Evolutionary conservation across 2,797 vertebrate species (phyloP).

Genomic region (Neosilurus hyrtlii): DNA sequence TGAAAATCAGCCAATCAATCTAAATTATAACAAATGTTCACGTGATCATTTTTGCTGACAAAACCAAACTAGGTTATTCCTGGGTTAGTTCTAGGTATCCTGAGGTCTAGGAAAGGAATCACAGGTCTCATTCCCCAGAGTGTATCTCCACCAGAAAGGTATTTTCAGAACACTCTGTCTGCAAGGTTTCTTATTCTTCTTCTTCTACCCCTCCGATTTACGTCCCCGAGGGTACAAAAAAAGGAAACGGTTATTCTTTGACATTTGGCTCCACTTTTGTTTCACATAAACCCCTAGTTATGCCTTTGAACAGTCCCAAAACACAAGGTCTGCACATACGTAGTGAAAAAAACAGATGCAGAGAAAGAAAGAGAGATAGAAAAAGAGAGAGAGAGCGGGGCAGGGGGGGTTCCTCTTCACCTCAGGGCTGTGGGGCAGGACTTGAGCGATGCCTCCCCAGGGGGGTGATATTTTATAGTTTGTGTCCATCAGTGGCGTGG

Average conservation of each 20-base stretch:
- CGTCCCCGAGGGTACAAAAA: conserved; percentile 36
- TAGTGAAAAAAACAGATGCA: conserved; percentile 45
- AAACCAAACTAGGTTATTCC: not conserved
- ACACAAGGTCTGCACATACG: conserved; percentile 36
- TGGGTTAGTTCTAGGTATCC: not conserved
- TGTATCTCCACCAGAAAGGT: conserved; percentile 23
- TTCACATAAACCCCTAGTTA: conserved; percentile 35
- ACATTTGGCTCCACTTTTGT: conserved; percentile 40
- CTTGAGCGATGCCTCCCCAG: conserved; percentile 79
- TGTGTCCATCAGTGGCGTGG: conserved; percentile 81
- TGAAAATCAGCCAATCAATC: not conserved
- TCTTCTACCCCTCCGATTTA: not conserved
- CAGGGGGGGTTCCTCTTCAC: conserved; percentile 59
- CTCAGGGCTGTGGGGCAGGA: conserved; percentile 70
- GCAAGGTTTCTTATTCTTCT: conserved; percentile 9
- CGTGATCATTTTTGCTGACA: not conserved
- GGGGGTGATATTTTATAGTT: conserved; percentile 86
- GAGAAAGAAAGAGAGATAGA: conserved; percentile 5
- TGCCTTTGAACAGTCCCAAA: conserved; percentile 46
- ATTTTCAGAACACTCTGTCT: conserved; percentile 39
- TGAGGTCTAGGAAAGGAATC: not conserved
- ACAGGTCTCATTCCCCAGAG: conserved; percentile 34
- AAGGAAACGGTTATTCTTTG: conserved; percentile 32
- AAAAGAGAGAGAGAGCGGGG: conserved; percentile 6
- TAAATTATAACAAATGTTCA: not conserved